Evolutionary conservation across 1,140 invertebrate genomes (phyloP).

Genomic region (Reticulitermes speratus): DNA sequence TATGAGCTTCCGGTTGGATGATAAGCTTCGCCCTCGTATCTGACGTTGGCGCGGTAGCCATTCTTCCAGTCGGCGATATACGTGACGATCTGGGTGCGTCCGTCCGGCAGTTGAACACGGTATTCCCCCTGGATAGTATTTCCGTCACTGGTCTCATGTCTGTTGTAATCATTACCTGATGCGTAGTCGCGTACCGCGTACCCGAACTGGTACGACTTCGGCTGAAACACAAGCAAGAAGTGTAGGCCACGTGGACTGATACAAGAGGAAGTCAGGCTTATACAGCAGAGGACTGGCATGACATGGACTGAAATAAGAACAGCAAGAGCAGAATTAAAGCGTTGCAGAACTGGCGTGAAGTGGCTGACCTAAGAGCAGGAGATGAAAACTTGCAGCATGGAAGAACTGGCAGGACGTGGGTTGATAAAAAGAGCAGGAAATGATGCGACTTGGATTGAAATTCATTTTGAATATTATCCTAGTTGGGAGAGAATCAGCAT

Average conservation of each 20-base stretch:
- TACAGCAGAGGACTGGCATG: too few species aligned
- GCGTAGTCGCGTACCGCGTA: conserved; percentile 75
- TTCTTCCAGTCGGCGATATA: conserved; percentile 77
- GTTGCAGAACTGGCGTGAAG: too few species aligned
- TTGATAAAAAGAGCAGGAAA: too few species aligned
- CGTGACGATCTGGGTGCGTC: conserved; percentile 67
- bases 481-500: too few species aligned
- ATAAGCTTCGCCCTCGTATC: conserved; percentile 69
- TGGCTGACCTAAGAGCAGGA: too few species aligned
- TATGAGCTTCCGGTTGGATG: conserved; percentile 51
- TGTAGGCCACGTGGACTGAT: too few species aligned
- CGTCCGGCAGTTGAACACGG: conserved; percentile 70
- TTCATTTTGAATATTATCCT: too few species aligned
- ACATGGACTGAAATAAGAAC: too few species aligned
- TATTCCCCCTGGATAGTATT: conserved; percentile 71
- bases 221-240: conserved; percentile 51
- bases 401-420: too few species aligned
- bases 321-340: too few species aligned
- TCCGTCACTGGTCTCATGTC: conserved; percentile 69
- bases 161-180: conserved; percentile 68
- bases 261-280: neutral
- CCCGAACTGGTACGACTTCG: conserved; percentile 75
- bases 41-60: conserved; percentile 77
- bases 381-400: too few species aligned
- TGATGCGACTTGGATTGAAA: too few species aligned